Evolutionary conservation across 2,797 vertebrate genomes (phyloP).

Genomic region (Apogon hyalosoma): DNA sequence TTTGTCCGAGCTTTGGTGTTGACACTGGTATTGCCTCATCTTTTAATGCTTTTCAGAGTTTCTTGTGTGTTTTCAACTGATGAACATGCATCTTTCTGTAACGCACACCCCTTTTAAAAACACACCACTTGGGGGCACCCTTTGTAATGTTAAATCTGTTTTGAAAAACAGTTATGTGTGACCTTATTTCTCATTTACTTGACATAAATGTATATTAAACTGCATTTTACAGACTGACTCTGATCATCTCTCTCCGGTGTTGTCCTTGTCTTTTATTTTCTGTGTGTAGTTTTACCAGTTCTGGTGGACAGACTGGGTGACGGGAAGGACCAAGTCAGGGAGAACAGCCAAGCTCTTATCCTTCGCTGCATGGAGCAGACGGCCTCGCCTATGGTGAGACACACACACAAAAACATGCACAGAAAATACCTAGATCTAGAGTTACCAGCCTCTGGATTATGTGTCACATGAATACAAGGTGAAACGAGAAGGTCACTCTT

Average conservation of each 20-base stretch:
- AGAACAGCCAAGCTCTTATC: constrained; percentile 92
- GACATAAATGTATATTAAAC: constrained; percentile 2
- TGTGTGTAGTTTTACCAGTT: constrained; percentile 86
- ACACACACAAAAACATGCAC: background rate
- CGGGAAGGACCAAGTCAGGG: constrained; percentile 96
- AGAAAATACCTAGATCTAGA: background rate
- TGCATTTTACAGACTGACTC: constrained; percentile 12
- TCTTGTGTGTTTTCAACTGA: background rate
- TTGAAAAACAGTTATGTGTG: constrained; percentile 1
- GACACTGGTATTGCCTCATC: background rate
- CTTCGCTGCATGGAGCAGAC: constrained; percentile 92
- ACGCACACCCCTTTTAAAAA: constrained; percentile 14
- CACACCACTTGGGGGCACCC: constrained; percentile 61
- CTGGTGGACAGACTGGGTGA: constrained; percentile 96
- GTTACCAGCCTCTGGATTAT: background rate
- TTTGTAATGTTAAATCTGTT: constrained; percentile 27
- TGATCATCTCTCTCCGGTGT: background rate
- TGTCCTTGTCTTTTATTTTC: background rate
- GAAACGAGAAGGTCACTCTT: background rate
- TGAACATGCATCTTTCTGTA: background rate
- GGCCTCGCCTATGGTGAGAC: constrained; percentile 90
- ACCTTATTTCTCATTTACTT: constrained; percentile 20
- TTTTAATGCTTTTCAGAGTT: background rate
- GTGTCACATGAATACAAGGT: background rate
- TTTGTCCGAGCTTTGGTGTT: background rate